Base-by-base conservation (phyloP, 1,140 invertebrate genomes). In the Drosophila carrolli region DNA sequence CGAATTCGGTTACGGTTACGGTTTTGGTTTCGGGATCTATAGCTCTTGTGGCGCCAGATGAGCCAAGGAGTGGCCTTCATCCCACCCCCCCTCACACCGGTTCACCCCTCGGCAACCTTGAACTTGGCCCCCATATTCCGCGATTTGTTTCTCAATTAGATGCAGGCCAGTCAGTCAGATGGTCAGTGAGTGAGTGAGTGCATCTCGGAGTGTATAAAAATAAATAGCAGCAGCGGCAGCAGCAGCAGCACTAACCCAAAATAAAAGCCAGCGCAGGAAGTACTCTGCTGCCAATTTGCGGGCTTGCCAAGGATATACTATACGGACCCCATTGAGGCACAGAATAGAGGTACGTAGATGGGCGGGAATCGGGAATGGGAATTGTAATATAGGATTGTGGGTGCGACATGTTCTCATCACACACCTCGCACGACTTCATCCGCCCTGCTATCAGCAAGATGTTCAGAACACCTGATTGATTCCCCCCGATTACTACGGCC, bases 221-320 rank as follows among this genome's bases (percentile, higher is more conserved):
- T 65, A 65, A 65, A 65, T 65, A 62, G 29, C n/a, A 41, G 23
- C 10, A 23, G 19, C 57, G 14, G n/a, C n/a, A 14, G 27, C 53
- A 16, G 16, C n/a, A 41, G 23, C 19, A 6, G 13, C 40, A 16
- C 3, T 8, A 8, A 53, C 40, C 38, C 14, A 37, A 72, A 48
- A 71, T 50, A 62, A 62, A 59, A 54, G 23, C 56, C 29, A 53
- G 10, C 40, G 38, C 61, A 66, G 43, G 47, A 51, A 47, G 41
- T 41, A 48, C 60, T 67, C 23, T 27, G 61, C 38, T 70, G 80
- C 80, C 81, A 84, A 78, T 50, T 72, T 67, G 82, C 35, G 57
- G 32, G 55, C 44, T 79, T 76, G 81, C 81, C 81, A 82, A 81
- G 37, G 61, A 56, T 27, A 71, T 58, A 70, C 53, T 72, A 71